These are phyloP conservation scores for Apodemus agrarius DNA, from an alignment of 2,797 vertebrate genomes.

Conservation along the genomic window DNA sequence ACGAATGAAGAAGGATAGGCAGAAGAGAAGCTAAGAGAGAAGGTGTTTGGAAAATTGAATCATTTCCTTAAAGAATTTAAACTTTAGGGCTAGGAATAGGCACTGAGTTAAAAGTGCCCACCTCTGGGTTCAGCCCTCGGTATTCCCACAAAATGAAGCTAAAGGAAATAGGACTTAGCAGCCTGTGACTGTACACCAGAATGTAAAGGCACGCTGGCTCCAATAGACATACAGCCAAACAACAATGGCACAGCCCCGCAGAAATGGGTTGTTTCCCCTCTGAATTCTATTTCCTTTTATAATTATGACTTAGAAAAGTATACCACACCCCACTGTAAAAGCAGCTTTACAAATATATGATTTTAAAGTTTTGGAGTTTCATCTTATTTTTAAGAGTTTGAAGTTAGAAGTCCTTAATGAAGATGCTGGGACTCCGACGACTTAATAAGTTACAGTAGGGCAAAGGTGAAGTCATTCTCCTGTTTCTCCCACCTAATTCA, in stretches of 20 bases:
- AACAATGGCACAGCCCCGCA: background rate
- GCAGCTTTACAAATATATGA: background rate
- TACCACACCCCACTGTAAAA: background rate
- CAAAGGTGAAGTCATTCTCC: background rate
- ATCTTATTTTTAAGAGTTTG: constrained; percentile 40
- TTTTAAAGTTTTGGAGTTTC: constrained; percentile 38
- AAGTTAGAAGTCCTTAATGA: background rate
- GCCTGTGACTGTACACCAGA: background rate
- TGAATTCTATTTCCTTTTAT: background rate
- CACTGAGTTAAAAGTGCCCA: background rate
- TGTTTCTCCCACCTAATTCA: constrained; percentile 4
- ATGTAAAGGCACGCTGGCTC: background rate
- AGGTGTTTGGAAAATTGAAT: background rate
- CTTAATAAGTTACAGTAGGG: background rate
- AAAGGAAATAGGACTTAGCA: constrained; percentile 7
- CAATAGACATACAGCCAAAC: background rate
- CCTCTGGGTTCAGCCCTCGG: background rate
- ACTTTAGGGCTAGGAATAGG: background rate
- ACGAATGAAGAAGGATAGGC: background rate
- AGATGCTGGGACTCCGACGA: background rate
- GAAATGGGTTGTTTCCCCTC: background rate
- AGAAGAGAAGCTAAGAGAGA: background rate
- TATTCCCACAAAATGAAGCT: background rate
- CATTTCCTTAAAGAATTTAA: constrained; percentile 46
- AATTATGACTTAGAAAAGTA: background rate